These are phyloP conservation scores for Mactromeris polynyma DNA, from an alignment of 2,888 invertebrate genomes.

Conservation along the genomic window DNA sequence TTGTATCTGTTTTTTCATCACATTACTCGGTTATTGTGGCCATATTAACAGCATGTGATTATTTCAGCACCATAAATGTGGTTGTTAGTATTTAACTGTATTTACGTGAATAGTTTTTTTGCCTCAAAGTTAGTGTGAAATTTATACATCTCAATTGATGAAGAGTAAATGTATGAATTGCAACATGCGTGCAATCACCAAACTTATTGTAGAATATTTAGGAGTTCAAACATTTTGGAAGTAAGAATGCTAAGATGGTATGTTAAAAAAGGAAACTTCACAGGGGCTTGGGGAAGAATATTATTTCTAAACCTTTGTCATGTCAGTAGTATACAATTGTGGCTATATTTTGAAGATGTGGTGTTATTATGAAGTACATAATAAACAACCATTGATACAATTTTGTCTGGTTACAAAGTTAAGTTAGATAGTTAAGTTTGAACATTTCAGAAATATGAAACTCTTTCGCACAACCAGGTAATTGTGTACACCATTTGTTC, in stretches of 20 bases:
- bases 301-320: no score
- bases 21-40: background rate
- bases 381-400: no score
- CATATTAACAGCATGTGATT: background rate
- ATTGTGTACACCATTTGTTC: slow-evolving; percentile 12
- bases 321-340: background rate
- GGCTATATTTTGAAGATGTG: background rate
- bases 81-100: background rate
- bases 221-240: background rate
- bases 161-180: no score
- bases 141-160: no score
- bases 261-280: no score
- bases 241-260: no score
- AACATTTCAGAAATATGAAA: slow-evolving; percentile 37
- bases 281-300: no score
- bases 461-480: slow-evolving; percentile 13
- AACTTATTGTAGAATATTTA: background rate
- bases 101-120: background rate
- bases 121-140: no score
- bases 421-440: slow-evolving; percentile 3
- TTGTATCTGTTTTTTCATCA: no score
- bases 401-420: background rate
- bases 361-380: no score
- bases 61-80: background rate
- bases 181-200: no score